Evolutionary conservation across 2,797 vertebrate species (phyloP).

Genomic region (Micromesistius poutassou): DNA sequence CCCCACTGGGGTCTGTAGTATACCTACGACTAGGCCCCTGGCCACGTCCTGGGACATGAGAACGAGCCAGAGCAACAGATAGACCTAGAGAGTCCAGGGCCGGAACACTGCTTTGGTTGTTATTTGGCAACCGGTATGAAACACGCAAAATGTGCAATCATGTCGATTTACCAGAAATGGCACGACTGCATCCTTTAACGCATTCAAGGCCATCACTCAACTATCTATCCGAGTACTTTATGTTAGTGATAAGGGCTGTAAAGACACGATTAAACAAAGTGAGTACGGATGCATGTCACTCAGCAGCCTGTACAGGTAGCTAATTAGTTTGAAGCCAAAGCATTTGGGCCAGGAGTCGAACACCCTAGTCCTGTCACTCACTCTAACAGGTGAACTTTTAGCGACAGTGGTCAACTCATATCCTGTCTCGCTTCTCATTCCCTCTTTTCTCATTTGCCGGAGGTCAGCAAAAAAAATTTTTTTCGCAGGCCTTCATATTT

Average conservation of each 20-base stretch:
- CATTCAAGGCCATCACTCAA: background rate
- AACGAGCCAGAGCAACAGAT: background rate
- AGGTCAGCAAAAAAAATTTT: no score
- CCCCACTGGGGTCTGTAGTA: background rate
- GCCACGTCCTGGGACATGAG: background rate
- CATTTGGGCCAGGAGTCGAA: no score
- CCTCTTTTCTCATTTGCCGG: no score
- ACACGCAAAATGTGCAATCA: background rate
- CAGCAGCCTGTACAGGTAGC: background rate
- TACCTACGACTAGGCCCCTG: background rate
- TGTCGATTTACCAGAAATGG: background rate
- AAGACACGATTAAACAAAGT: background rate
- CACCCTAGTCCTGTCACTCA: no score
- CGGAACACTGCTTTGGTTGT: background rate
- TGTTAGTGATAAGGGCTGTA: background rate
- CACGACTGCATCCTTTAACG: background rate
- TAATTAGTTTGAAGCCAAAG: no score
- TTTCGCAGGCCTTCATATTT: no score
- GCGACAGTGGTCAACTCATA: no score
- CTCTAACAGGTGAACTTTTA: no score
- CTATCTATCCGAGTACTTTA: no score
- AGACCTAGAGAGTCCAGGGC: background rate
- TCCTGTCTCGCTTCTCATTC: no score
- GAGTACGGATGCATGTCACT: background rate
- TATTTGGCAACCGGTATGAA: background rate